These are phyloP conservation scores for Phasia obesa DNA, from an alignment of 2,888 invertebrate species.

Conservation along the genomic window DNA sequence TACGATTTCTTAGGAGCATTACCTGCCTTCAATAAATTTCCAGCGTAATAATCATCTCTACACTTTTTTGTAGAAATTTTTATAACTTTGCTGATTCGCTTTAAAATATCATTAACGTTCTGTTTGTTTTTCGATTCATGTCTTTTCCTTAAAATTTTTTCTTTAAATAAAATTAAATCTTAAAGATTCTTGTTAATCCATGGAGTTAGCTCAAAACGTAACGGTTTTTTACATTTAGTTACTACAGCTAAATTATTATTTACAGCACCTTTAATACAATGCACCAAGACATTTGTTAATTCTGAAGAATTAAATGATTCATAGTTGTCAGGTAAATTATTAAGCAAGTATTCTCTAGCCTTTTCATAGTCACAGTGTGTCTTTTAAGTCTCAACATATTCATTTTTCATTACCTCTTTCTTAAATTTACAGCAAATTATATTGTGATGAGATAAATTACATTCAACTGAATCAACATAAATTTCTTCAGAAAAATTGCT, in stretches of 20 bases:
- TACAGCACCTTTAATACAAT: neutral
- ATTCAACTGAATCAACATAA: slow-evolving; percentile 25
- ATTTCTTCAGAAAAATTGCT: slow-evolving; percentile 32
- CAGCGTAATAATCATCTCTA: slow-evolving; percentile 8
- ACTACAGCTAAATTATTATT: slow-evolving; percentile 12
- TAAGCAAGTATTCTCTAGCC: neutral
- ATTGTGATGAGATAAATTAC: slow-evolving; percentile 32
- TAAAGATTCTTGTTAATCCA: slow-evolving; percentile 25
- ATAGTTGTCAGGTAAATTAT: slow-evolving; percentile 2
- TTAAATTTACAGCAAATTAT: slow-evolving; percentile 6
- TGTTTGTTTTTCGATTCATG: neutral
- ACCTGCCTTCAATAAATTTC: neutral
- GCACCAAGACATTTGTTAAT: neutral
- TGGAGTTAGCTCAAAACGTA: slow-evolving; percentile 23
- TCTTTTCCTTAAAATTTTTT: slow-evolving; percentile 18
- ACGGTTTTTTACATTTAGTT: slow-evolving; percentile 1
- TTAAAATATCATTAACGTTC: neutral
- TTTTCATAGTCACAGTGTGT: slow-evolving; percentile 6
- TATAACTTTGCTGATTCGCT: slow-evolving; percentile 6
- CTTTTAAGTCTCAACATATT: neutral
- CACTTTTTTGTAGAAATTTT: neutral
- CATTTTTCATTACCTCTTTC: neutral
- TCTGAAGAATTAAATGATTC: slow-evolving; percentile 1
- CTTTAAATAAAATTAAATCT: slow-evolving; percentile 3
- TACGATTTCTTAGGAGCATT: slow-evolving; percentile 19